Evolutionary conservation across 2,888 invertebrate species (phyloP), one percentile per base, ranked within the genome.

Genomic region (Caenorhabditis sp.): DNA sequence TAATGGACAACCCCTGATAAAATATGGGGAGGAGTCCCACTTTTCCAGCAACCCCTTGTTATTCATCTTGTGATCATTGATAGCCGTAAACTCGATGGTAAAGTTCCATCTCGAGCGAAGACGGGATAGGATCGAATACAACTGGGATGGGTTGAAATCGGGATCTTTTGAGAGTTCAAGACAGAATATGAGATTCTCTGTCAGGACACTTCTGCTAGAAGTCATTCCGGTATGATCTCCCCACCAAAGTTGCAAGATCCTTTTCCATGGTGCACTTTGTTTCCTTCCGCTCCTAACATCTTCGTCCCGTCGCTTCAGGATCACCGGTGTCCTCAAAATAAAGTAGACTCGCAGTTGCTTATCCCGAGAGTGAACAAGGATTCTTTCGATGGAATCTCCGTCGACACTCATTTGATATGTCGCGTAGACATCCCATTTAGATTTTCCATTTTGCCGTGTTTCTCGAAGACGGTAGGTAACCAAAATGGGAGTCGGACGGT

Each of bases 41-140:
- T 32, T 32, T 32, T 32, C 32, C 9, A 6, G 32, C 32, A 32
- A 32, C 9, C 32, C 32, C 4, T 32, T 32, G 4, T 6, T 32
- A 32, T 32, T 32, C 32, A 6, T n/a, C 4, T n/a, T n/a, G 18
- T 18, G 20, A 9, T 37, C 40, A 5, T 5, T 40, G 77, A 76
- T 60, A 1, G 8, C 32, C 2, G 60, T 37, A 4, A 82, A 83
- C 44, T 85, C 86, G 35, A 85, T 65, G 8, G 82, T 40, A 2
- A 77, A 24, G 5, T 56, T 58, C 18, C 47, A 69, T 32, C 87
- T 72, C 4, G 47, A 20, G 6, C 80, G 77, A 0, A 87, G 65
- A 20, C 87, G 61, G 15, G 85, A 84, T 18, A 87, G 9, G 26
- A 87, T 83, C 15, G 79, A 62, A 58, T 72, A 74, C n/a, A 85